These are phyloP conservation scores for Zaprionus capensis DNA, from an alignment of 1,140 invertebrate genomes.

Conservation along the genomic window DNA sequence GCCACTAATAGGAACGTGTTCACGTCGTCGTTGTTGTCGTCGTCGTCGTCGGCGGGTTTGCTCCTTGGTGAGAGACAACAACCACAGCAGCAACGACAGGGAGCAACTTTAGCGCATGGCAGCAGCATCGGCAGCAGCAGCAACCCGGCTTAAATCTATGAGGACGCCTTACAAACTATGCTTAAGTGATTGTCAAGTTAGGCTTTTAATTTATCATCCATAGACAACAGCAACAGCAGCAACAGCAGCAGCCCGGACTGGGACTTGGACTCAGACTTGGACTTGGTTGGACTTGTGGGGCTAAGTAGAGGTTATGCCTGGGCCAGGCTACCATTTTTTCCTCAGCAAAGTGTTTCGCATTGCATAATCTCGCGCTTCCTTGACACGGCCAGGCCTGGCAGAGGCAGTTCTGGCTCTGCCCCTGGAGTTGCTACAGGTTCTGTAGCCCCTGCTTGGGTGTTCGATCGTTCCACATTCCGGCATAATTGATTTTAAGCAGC, in stretches of 20 bases:
- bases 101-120: constrained; percentile 59
- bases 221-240: constrained; percentile 72
- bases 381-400: constrained; percentile 28
- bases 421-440: neutral
- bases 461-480: constrained; percentile 83
- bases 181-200: constrained; percentile 84
- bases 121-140: constrained; percentile 50
- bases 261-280: constrained; percentile 25
- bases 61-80: constrained; percentile 46
- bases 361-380: constrained; percentile 73
- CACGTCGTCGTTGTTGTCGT: constrained; percentile 64
- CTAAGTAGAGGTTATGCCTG: constrained; percentile 80
- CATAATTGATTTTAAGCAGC: constrained; percentile 84
- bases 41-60: constrained; percentile 22
- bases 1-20: constrained; percentile 83
- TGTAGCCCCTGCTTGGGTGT: constrained; percentile 70
- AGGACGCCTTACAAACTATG: constrained; percentile 84
- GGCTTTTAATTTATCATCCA: constrained; percentile 84
- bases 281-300: constrained; percentile 40
- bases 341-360: constrained; percentile 72
- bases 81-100: constrained; percentile 47
- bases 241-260: constrained; percentile 32
- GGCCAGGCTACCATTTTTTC: constrained; percentile 73
- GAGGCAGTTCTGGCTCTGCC: neutral
- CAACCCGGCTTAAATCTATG: constrained; percentile 77